Base-by-base conservation (phyloP, 1,140 invertebrate genomes). In the Formica selysi region DNA sequence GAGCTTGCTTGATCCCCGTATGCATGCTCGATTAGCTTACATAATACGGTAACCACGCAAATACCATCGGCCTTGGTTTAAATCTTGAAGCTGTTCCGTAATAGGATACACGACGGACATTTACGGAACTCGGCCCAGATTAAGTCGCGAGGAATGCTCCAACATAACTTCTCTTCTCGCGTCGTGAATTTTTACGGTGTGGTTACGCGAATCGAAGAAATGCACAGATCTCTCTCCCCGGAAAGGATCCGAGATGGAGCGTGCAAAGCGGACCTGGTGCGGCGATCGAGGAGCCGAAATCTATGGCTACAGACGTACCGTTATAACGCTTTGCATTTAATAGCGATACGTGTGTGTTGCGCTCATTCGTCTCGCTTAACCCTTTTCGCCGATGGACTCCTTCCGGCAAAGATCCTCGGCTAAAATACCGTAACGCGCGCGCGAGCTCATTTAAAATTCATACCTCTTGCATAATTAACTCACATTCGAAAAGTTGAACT, bases 301-400 rank as follows among this genome's bases (percentile, higher is more conserved):
- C 74, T 83, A 83, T 62, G 68, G 67, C 68, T 74, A 57, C 68
- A 32, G 16, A 59, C 11, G 44, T 57, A 59, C 57, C 44, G 79
- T 83, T 81, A 81, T 38, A 59, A n/a, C 57, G 54, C 79, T 83
- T 83, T 83, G 79, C 79, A 83, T 83, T 83, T 83, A 83, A 83
- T 83, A 83, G 79, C 79, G 79, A 73, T 81, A 70, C 79, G 48
- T 74, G 51, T 65, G 48, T n/a, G 65, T 71, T 71, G 44, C 64
- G 78, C 41, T 26, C 79, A 61, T 81, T 73, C 67, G 79, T 61
- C 79, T 81, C 79, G 79, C 54, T 81, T 73, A 48, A 71, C 79
- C 68, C 57, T 74, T 51, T 74, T 74, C 68, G 79, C 57, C 11
- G 67, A 26, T 68, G 26, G 7, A 73, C 61, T 73, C 26, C 54